Evolutionary conservation across 2,113 vertebrate genomes (phyloP), one percentile per base, ranked within the genome.

Genomic region (Lates calcarifer): DNA sequence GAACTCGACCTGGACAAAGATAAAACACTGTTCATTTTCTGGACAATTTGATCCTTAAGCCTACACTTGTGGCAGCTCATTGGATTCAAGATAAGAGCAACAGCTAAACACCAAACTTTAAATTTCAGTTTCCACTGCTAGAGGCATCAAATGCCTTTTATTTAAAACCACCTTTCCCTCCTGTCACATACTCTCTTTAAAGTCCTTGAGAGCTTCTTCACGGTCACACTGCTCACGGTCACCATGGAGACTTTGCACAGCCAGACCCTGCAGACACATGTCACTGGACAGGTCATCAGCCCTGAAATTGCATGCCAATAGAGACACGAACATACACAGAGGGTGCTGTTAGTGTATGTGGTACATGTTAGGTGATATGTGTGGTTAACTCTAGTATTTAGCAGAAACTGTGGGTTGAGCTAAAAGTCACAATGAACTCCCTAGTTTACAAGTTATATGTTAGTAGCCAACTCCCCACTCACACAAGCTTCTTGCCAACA

Each of bases 281-380:
- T 99, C 97, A 41, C 98, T 99, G 53, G 98, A 95, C 53, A 99
- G 93, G 82, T 99, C 97, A 89, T 99, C 98, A 60, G 92, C 96
- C 35, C 98, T 99, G 90, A 81, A 22, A 47, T 71, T 6, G 3
- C n/a, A 77, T 2, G 2, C 18, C 61, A 24, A 62, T 2, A 24
- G 41, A 81, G 43, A 76, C 33, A 28, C 6, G 69, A 28, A 49
- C 22, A 58, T 0, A 47, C 1, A 41, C 6, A 66, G 22, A 66
- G 22, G 12, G 3, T 10, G 10, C 0, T 1, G 37, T 69, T 43
- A 41, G 24, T 57, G 15, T 5, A 41, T 17, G 29, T 18, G 10
- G 7, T 26, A 29, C 20, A n/a, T n/a, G n/a, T n/a, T n/a, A n/a
- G n/a, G n/a, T n/a, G n/a, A n/a, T n/a, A n/a, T 57, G 1, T 2